phyloP scores from a whole-genome alignment of 2,888 invertebrate species.

The Lochmaea crataegi region DNA sequence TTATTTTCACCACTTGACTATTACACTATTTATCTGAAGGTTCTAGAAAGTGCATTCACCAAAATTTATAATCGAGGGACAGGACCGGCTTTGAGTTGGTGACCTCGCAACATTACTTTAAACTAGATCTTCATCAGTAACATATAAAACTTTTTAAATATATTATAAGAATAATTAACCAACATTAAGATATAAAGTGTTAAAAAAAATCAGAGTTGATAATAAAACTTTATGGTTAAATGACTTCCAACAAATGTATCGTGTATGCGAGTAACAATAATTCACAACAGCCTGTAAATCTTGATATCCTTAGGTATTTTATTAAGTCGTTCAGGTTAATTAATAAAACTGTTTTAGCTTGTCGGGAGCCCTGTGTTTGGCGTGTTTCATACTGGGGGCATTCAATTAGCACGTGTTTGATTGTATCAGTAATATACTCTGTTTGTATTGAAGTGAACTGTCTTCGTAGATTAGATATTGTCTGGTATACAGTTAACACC shows the following conservation, averaged over 20 bases:
- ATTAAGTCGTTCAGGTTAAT: background rate
- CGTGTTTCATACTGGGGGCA: slow-evolving; percentile 1
- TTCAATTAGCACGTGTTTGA: slow-evolving; percentile 4
- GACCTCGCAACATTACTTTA: no score
- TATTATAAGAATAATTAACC: no score
- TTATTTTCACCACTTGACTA: no score
- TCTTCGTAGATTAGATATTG: slow-evolving; percentile 2
- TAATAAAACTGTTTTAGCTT: background rate
- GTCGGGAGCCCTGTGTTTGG: background rate
- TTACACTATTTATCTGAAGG: no score
- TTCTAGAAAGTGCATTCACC: no score
- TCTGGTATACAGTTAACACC: background rate
- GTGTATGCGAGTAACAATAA: background rate
- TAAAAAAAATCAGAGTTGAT: no score
- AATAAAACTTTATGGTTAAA: no score
- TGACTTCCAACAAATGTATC: background rate
- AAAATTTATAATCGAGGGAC: no score
- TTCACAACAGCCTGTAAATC: background rate
- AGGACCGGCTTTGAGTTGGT: no score
- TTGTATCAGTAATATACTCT: slow-evolving; percentile 1
- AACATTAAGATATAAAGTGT: no score
- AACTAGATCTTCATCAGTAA: no score
- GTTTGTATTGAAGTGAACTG: background rate
- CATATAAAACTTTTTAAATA: no score
- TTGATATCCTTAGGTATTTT: background rate